These are phyloP conservation scores for Corydoras maculifer DNA, from an alignment of 2,113 vertebrate genomes.

Conservation along the genomic window DNA sequence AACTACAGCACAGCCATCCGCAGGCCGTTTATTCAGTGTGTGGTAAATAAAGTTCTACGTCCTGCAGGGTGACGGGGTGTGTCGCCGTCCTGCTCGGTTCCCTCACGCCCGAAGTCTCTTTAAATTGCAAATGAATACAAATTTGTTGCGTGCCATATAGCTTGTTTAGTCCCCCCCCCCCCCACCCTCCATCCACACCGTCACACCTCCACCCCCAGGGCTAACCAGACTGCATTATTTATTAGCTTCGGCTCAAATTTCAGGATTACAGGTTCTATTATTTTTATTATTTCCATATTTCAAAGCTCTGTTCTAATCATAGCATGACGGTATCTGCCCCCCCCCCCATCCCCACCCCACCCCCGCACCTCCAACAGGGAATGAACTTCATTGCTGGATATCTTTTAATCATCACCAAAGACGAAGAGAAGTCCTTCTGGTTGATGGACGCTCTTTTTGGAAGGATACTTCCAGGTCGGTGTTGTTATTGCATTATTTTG, in stretches of 20 bases:
- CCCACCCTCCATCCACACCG: neutral
- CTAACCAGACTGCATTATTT: too few species aligned
- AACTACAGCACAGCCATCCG: too few species aligned
- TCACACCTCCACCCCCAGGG: too few species aligned
- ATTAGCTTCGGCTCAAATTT: neutral
- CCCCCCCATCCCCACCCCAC: neutral
- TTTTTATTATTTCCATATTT: neutral
- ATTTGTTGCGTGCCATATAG: neutral
- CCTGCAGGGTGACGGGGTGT: neutral
- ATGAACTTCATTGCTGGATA: conserved; percentile 97
- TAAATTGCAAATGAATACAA: conserved; percentile 36
- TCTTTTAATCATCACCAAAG: conserved; percentile 85
- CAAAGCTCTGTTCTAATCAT: neutral
- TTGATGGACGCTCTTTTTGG: conserved; percentile 85
- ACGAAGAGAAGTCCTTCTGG: conserved; percentile 92
- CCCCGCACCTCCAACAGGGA: conserved; percentile 64
- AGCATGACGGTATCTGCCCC: neutral
- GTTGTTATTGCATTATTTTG: neutral
- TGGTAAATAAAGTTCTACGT: neutral
- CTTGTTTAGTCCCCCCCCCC: neutral
- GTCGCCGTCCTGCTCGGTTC: neutral
- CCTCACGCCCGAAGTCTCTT: neutral
- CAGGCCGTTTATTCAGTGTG: neutral
- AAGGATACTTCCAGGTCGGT: conserved; percentile 85
- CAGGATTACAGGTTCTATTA: neutral